Conservation (phyloP, 2,888 invertebrate genomes). For the Epicampocera succincta region DNA sequence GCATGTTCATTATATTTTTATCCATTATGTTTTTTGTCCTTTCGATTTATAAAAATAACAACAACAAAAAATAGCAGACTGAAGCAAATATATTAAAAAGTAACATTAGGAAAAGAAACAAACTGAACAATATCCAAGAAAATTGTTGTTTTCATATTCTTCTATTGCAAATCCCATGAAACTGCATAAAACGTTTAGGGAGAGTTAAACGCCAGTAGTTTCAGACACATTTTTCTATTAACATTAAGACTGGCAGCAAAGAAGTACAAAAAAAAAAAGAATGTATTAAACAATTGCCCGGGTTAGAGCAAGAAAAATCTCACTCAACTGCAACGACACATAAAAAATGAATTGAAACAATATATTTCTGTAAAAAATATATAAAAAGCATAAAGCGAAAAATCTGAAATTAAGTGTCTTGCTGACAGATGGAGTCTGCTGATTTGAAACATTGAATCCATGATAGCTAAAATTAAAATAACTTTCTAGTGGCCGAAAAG, state of each 20-base stretch:
- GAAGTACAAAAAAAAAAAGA: conserved; percentile 43
- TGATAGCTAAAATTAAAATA: conserved; percentile 22
- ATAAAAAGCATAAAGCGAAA: background rate
- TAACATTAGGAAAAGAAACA: conserved; percentile 22
- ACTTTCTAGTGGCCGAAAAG: background rate
- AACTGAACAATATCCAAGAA: conserved; percentile 32
- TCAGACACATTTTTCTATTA: conserved; percentile 56
- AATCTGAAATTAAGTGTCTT: conserved; percentile 21
- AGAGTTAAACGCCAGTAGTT: background rate
- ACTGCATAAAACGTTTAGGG: conserved; percentile 32
- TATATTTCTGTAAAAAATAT: background rate
- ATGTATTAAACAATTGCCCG: conserved; percentile 37
- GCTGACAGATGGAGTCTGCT: conserved; percentile 20
- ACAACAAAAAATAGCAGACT: background rate
- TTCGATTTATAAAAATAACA: conserved; percentile 9
- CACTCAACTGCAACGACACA: conserved; percentile 38
- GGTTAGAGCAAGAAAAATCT: conserved; percentile 10
- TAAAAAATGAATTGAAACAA: conserved; percentile 52
- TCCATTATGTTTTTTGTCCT: conserved; percentile 3
- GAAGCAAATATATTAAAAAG: conserved; percentile 8
- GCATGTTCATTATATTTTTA: conserved; percentile 4
- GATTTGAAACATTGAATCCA: conserved; percentile 22
- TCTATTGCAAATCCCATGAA: conserved; percentile 44
- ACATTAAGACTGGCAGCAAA: conserved; percentile 14
- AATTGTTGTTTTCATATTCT: conserved; percentile 29